Evolutionary conservation across 1,140 invertebrate species (phyloP), one percentile per base, ranked within the genome.

Genomic region (Reticulitermes speratus): DNA sequence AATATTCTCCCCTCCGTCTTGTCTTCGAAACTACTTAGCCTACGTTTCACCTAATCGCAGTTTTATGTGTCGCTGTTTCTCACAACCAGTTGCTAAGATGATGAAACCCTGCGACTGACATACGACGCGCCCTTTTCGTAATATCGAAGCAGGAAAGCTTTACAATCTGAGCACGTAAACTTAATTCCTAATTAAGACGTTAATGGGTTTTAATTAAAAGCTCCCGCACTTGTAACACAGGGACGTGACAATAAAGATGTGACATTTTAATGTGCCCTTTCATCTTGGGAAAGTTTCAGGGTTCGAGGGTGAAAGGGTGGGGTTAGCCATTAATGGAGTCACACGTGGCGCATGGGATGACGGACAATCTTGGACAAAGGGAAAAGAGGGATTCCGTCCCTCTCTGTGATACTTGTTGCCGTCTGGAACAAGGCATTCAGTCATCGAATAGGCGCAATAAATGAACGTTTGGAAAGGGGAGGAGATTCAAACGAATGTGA

Each of bases 181-280:
- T 82, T 82, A 83, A 88, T 88, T 87, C 84, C 87, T 88, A 88
- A 88, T 88, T 86, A 88, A 87, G 87, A 88, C 87, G 83, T 88
- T 88, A 88, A 88, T 88, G 69, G 87, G 83, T 87, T 87, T 88
- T 88, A 88, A 88, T 88, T 88, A 88, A 88, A 86, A 84, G 82
- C 38, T 85, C 82, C 85, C 52, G 84, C 55, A 85, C 87, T 48
- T 84, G 44, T 52, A 55, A 32, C 59, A 52, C 48, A 21, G 52
- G 52, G 59, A 84, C 48, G 84, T 84, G 82, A 86, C 87, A 85
- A 87, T 87, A 87, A 87, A 87, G 87, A 87, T 87, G 84, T 87
- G 84, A 84, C 84, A 59, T 84, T 84, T 84, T 84, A 84, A 65
- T 59, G 84, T 25, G 44, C 84, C 48, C 84, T 84, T 52, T 84